phyloP scores from a whole-genome alignment of 2,888 invertebrate species.

The Tenthredo amoena region DNA sequence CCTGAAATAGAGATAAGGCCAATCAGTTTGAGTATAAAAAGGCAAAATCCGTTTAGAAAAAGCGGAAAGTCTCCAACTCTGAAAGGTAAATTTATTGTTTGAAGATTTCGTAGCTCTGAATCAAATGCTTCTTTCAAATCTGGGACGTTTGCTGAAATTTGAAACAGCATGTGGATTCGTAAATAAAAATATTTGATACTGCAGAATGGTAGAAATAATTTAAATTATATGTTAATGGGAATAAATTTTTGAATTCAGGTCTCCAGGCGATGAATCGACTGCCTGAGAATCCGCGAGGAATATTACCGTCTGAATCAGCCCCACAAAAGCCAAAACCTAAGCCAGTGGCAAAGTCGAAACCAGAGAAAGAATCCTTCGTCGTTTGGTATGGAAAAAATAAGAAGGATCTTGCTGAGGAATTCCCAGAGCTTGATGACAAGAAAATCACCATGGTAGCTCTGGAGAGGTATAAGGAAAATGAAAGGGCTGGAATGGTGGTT shows the following conservation, averaged over 20 bases:
- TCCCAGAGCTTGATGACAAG: slow-evolving; percentile 79
- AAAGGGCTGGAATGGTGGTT: slow-evolving; percentile 60
- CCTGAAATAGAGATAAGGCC: slow-evolving; percentile 71
- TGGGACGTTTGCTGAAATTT: not conserved
- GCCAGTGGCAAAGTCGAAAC: slow-evolving; percentile 55
- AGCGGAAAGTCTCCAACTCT: slow-evolving; percentile 2
- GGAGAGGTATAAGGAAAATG: slow-evolving; percentile 78
- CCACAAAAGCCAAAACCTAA: slow-evolving; percentile 65
- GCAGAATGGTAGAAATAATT: not conserved
- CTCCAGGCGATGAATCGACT: slow-evolving; percentile 65
- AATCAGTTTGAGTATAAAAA: slow-evolving; percentile 66
- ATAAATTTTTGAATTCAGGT: slow-evolving; percentile 54
- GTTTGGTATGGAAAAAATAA: slow-evolving; percentile 83
- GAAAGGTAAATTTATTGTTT: not conserved
- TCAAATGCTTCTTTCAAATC: not conserved
- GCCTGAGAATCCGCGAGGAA: slow-evolving; percentile 68
- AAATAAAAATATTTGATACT: not conserved
- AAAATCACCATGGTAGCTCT: slow-evolving; percentile 82
- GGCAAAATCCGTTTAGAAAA: slow-evolving; percentile 77
- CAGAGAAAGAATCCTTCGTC: slow-evolving; percentile 80
- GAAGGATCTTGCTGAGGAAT: slow-evolving; percentile 79
- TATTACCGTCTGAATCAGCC: slow-evolving; percentile 56
- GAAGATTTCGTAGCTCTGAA: not conserved
- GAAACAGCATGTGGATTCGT: no score
- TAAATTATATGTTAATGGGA: not conserved